These are phyloP conservation scores for Dryadula phaetusa DNA, from an alignment of 2,888 invertebrate species.

Conservation along the genomic window DNA sequence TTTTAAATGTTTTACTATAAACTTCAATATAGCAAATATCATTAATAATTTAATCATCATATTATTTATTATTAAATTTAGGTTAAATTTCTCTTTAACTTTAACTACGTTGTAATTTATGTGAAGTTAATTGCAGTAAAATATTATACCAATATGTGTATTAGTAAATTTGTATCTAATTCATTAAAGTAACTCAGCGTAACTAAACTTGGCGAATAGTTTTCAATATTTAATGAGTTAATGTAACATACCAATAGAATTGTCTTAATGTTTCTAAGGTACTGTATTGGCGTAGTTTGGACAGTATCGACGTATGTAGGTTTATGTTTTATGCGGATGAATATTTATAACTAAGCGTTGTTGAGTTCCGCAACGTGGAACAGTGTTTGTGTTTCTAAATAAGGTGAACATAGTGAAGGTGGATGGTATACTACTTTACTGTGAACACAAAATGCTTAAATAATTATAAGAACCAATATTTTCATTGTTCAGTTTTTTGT, in stretches of 20 bases:
- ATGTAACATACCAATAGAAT: neutral
- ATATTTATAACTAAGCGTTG: neutral
- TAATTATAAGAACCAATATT: too few species aligned
- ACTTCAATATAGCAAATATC: too few species aligned
- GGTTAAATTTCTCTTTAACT: neutral
- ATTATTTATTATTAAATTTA: too few species aligned
- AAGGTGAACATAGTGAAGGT: too few species aligned
- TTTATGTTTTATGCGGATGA: neutral
- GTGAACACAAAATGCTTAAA: too few species aligned
- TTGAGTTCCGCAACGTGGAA: too few species aligned
- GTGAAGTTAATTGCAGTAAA: slow-evolving; percentile 3
- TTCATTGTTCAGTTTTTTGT: too few species aligned
- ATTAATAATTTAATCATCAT: too few species aligned
- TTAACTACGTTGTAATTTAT: neutral
- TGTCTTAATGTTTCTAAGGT: neutral
- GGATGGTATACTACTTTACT: too few species aligned
- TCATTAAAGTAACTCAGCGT: neutral
- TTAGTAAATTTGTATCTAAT: neutral
- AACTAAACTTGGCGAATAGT: neutral
- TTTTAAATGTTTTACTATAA: too few species aligned
- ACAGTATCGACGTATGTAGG: too few species aligned
- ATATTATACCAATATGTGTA: neutral
- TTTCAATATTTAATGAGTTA: slow-evolving; percentile 10
- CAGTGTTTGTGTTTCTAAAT: too few species aligned
- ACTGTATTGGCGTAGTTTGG: neutral